These are phyloP conservation scores for Radopholus similis DNA, from an alignment of 1,140 invertebrate species.

Conservation along the genomic window DNA sequence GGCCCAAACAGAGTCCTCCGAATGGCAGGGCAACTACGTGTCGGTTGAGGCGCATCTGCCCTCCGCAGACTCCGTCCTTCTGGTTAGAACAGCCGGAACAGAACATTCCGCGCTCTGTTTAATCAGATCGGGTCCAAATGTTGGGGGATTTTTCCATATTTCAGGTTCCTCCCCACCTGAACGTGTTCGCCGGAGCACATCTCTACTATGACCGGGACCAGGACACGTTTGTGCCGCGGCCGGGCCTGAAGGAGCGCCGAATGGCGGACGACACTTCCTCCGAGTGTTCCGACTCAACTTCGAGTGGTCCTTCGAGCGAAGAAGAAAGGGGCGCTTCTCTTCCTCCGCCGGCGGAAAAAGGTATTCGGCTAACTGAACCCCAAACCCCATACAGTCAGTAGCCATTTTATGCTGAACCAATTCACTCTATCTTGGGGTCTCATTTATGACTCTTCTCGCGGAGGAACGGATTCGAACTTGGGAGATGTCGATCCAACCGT, in stretches of 20 bases:
- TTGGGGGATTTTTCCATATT: slow-evolving; percentile 11
- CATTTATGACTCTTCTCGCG: neutral
- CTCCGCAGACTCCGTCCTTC: slow-evolving; percentile 7
- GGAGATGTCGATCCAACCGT: neutral
- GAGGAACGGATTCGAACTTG: neutral
- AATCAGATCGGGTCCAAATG: slow-evolving; percentile 12
- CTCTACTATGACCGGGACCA: slow-evolving; percentile 36
- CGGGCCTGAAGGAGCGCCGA: neutral
- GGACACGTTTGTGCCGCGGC: slow-evolving; percentile 32
- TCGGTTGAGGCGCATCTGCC: slow-evolving; percentile 17
- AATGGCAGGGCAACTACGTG: slow-evolving; percentile 31
- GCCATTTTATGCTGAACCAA: no score
- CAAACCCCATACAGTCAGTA: no score
- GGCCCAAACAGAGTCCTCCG: neutral
- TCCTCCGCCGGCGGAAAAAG: neutral
- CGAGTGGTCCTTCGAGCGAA: neutral
- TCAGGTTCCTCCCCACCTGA: slow-evolving; percentile 38
- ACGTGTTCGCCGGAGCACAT: slow-evolving; percentile 37
- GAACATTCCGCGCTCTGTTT: neutral
- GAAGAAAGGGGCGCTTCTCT: neutral
- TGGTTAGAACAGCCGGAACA: slow-evolving; percentile 15
- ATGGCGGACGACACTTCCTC: slow-evolving; percentile 8
- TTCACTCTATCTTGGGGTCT: neutral
- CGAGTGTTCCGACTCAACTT: neutral
- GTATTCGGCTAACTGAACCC: neutral